Evolutionary conservation across 2,888 invertebrate species (phyloP).

Genomic region (Drosophila algonquin): DNA sequence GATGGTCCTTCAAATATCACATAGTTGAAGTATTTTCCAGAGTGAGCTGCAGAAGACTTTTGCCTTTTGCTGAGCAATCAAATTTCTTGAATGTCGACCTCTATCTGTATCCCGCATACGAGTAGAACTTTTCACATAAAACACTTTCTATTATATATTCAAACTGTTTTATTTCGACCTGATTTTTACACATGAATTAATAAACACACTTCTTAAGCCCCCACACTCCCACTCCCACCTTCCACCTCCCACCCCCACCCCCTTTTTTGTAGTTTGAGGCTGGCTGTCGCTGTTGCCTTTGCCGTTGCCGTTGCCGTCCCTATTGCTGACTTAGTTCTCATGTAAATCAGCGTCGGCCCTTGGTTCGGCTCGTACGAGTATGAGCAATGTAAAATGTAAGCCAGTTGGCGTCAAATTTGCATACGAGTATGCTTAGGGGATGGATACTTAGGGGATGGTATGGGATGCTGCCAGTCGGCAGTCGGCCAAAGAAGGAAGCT

Average conservation of each 20-base stretch:
- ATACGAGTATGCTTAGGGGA: slow-evolving; percentile 33
- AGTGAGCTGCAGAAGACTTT: background rate
- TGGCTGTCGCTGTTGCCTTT: too few species aligned
- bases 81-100: background rate
- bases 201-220: slow-evolving; percentile 63
- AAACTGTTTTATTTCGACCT: slow-evolving; percentile 70
- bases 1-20: too few species aligned
- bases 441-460: slow-evolving; percentile 7
- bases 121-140: slow-evolving; percentile 25
- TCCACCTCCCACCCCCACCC: too few species aligned
- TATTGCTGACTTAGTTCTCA: slow-evolving; percentile 26
- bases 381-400: slow-evolving; percentile 64
- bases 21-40: too few species aligned
- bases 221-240: too few species aligned
- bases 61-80: background rate
- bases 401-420: slow-evolving; percentile 66
- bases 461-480: background rate
- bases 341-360: background rate
- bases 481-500: slow-evolving; percentile 44
- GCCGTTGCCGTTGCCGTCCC: slow-evolving; percentile 12
- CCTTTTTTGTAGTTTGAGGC: slow-evolving; percentile 6
- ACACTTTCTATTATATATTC: slow-evolving; percentile 57
- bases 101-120: slow-evolving; percentile 9
- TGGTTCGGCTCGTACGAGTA: slow-evolving; percentile 39
- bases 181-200: slow-evolving; percentile 77